Conservation (phyloP, 2,797 vertebrate genomes). For the Anguilla anguilla region DNA sequence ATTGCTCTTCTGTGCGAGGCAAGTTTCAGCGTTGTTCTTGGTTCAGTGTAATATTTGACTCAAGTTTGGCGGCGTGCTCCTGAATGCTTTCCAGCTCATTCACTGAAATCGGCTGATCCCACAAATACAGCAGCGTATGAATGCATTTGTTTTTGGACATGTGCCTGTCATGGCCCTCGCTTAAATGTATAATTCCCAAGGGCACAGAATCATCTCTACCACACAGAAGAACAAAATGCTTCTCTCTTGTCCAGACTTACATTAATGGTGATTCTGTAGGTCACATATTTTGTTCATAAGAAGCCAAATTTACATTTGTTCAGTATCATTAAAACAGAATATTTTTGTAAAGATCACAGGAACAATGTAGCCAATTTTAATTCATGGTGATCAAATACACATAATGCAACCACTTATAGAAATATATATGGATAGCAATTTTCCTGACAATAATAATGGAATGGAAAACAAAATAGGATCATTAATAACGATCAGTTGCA, state of each 20-base stretch:
- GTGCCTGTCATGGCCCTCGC: slow-evolving; percentile 2
- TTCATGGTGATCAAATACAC: not conserved
- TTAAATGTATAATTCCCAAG: not conserved
- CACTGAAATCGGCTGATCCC: slow-evolving; percentile 28
- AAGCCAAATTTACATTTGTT: not conserved
- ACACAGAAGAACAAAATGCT: not conserved
- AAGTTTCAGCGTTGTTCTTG: slow-evolving; percentile 39
- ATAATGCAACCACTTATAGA: not conserved
- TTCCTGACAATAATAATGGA: not conserved
- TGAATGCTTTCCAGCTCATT: slow-evolving; percentile 54
- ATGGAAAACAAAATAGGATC: not conserved
- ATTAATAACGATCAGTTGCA: not conserved
- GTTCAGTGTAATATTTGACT: slow-evolving; percentile 45
- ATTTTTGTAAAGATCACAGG: not conserved
- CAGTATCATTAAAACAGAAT: not conserved
- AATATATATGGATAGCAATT: not conserved
- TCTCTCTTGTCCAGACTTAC: not conserved
- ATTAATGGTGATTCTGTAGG: not conserved
- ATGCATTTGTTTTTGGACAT: slow-evolving; percentile 37
- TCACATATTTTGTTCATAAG: not conserved
- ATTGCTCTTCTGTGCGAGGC: slow-evolving; percentile 39
- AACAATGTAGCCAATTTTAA: not conserved
- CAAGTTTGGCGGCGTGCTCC: slow-evolving; percentile 49
- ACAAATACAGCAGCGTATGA: slow-evolving; percentile 45
- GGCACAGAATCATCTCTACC: not conserved